phyloP scores from a whole-genome alignment of 2,888 invertebrate genomes.

The Acheta domesticus region DNA sequence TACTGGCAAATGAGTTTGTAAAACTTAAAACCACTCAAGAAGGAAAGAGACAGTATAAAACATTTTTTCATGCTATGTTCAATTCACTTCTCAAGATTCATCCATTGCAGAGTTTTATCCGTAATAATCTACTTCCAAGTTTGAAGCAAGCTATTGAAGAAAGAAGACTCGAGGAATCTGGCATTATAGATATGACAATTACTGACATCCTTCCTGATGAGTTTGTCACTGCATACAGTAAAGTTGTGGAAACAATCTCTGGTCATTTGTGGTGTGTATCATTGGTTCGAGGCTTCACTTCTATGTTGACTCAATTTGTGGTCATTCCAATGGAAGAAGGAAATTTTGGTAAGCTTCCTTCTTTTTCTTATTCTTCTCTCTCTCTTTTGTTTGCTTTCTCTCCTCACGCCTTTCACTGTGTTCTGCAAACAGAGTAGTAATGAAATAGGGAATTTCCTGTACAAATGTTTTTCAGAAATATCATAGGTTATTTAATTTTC shows the following conservation, averaged over 20 bases:
- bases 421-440: too few species aligned
- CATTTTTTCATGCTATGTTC: not conserved
- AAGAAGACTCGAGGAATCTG: not conserved
- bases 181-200: too few species aligned
- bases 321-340: not conserved
- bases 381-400: too few species aligned
- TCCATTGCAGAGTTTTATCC: not conserved
- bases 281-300: not conserved
- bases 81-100: not conserved
- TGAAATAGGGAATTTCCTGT: too few species aligned
- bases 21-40: not conserved
- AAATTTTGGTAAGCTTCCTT: not conserved
- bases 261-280: not conserved
- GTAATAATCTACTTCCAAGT: not conserved
- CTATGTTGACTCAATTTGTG: not conserved
- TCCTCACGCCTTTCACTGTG: too few species aligned
- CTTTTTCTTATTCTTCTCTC: too few species aligned
- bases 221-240: too few species aligned
- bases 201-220: too few species aligned
- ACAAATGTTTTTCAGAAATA: too few species aligned
- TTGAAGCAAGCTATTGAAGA: not conserved
- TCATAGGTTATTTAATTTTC: too few species aligned
- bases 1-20: not conserved
- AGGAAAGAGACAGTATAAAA: not conserved
- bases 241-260: too few species aligned